These are phyloP conservation scores for Aurelia aurita DNA, from an alignment of 30 jellyfish, hydroid and myxozoan genomes.

Conservation along the genomic window DNA sequence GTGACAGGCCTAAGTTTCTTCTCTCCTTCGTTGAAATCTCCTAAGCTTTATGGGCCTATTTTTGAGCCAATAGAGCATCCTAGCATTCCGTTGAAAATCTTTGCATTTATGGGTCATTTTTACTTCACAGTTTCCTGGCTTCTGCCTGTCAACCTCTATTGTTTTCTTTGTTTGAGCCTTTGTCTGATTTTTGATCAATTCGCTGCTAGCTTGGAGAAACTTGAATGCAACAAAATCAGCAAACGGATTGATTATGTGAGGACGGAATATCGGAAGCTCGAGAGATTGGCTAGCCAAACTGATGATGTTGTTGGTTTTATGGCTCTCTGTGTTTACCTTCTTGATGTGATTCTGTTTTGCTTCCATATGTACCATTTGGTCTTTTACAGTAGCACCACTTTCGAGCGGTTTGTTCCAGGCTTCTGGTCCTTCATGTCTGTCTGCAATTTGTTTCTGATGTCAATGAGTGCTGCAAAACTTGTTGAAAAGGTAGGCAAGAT, in stretches of 20 bases:
- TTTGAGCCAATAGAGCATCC: constrained; percentile 26
- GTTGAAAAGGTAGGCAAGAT: constrained; percentile 38
- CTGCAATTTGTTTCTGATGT: constrained; percentile 45
- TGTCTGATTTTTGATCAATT: constrained; percentile 52
- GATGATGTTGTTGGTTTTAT: constrained; percentile 56
- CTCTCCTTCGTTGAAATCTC: background rate
- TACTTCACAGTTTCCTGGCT: constrained; percentile 62
- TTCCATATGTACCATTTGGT: constrained; percentile 49
- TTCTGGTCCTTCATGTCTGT: constrained; percentile 34
- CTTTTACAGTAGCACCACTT: constrained; percentile 2
- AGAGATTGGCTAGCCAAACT: constrained; percentile 11
- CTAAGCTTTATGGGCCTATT: background rate
- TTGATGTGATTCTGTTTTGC: constrained; percentile 59
- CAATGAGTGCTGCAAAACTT: constrained; percentile 59
- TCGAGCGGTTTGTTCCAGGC: constrained; percentile 37
- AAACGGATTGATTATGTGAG: constrained; percentile 37
- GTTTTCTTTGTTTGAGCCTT: constrained; percentile 46
- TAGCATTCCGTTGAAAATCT: constrained; percentile 8
- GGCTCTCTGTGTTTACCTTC: constrained; percentile 61
- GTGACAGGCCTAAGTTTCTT: background rate
- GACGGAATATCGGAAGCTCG: constrained; percentile 39
- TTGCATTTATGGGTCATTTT: background rate
- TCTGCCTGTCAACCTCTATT: constrained; percentile 61
- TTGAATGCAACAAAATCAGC: constrained; percentile 31
- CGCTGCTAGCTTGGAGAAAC: constrained; percentile 3